A percentile compares a stretch with the other conserved stretches of the same genome.
Conservation (phyloP, 2,113 vertebrate species). For the Xerus inauris region DNA sequence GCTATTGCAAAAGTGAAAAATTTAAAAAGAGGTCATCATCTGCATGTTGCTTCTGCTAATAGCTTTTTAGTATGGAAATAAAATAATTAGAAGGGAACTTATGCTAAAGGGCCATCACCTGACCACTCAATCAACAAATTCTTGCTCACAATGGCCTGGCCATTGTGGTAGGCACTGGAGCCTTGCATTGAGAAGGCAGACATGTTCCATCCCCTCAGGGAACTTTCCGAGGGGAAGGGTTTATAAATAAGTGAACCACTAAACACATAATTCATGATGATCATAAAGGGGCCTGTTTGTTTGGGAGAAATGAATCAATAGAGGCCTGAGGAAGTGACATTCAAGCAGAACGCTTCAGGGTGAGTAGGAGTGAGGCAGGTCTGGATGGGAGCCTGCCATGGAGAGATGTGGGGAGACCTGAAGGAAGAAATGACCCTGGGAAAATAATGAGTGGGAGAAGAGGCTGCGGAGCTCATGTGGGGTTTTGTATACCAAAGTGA, state of each 20-base stretch:
- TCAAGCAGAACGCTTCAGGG: neutral
- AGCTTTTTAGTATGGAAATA: neutral
- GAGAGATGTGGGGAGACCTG: neutral
- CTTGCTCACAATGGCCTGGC: neutral
- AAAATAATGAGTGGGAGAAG: neutral
- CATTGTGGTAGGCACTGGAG: neutral
- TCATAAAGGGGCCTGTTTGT: neutral
- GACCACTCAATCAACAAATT: neutral
- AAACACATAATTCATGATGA: neutral
- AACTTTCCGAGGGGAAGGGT: neutral
- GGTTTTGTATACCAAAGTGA: neutral
- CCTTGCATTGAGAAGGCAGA: neutral
- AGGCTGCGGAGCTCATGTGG: neutral
- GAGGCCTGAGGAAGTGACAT: neutral
- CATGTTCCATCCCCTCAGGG: neutral
- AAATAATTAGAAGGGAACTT: neutral
- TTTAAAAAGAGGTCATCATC: neutral
- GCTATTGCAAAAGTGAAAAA: constrained; percentile 12
- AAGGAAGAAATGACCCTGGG: neutral
- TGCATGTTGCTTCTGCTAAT: neutral
- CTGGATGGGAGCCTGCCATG: fast-evolving
- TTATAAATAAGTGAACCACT: neutral
- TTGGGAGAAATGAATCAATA: neutral
- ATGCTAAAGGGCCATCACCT: neutral
- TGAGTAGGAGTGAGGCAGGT: neutral